Percentiles rank a stretch among this genome's conserved stretches.
Conservation (phyloP, 2,113 vertebrate genomes). For the Micromys minutus region DNA sequence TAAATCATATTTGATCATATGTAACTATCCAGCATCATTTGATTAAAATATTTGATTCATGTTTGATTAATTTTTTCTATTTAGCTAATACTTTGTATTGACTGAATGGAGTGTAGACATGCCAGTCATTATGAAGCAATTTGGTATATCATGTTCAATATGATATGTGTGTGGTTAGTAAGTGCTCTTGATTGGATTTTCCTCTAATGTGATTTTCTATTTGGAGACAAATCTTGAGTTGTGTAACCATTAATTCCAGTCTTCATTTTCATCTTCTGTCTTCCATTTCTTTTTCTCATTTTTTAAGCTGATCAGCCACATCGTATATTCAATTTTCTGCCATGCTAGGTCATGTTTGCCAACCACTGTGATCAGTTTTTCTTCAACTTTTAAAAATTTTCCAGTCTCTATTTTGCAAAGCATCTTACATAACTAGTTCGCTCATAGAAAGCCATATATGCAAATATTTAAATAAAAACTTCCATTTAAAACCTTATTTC, state of each 20-base stretch:
- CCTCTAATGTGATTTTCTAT: not conserved
- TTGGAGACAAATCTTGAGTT: not conserved
- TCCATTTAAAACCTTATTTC: not conserved
- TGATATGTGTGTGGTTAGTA: not conserved
- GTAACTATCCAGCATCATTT: not conserved
- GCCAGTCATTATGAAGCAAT: not conserved
- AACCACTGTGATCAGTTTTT: not conserved
- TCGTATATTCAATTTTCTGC: not conserved
- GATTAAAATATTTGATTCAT: not conserved
- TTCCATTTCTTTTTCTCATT: not conserved
- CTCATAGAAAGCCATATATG: not conserved
- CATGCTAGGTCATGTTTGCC: not conserved
- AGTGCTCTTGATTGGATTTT: not conserved
- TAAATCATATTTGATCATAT: not conserved
- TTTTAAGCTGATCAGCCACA: conserved; percentile 11
- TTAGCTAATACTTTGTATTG: not conserved
- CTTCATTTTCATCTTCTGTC: not conserved
- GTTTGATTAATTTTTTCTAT: not conserved
- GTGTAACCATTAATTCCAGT: not conserved
- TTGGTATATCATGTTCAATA: not conserved
- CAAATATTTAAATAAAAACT: not conserved
- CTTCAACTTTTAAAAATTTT: not conserved
- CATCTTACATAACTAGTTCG: not conserved
- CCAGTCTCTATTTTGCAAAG: not conserved
- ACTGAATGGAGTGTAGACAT: too few relatives aligned